Base-by-base conservation (phyloP, 2,888 invertebrate species). In the Synanthedon vespiformis region DNA sequence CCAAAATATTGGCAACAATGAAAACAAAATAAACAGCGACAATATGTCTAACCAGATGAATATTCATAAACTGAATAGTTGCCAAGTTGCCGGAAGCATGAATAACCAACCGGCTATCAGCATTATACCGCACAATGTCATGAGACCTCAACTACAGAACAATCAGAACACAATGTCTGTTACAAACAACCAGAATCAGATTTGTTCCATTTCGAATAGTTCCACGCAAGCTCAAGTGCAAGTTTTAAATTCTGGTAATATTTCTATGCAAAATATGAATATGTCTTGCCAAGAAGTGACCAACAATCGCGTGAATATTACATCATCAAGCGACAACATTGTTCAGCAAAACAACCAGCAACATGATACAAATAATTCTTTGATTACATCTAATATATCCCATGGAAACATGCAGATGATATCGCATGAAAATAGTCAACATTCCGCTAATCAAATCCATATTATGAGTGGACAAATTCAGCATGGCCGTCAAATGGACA, bases 401-500 rank as follows among this genome's bases (percentile, higher is more conserved):
- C 86, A 85, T 62, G 75, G 78, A 14, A 82, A 78, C 54, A 79
- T 86, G 72, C 79, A 78, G 64, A 78, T 85, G 59, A 77, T 86
- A 61, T 72, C 80, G 4, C 83, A 85, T 57, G 82, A 84, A 22
- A 78, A 70, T 57, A 73, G 67, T 54, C 83, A 79, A 55, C 62
- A 72, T 50, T 63, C 77, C 11, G 60, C 81, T 2, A 87, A 86
- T 59, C 86, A 87, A 61, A 88, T 88, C 54, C 87, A 87, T 57
- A 86, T 88, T 53, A 78, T 84, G 80, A 87, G 82, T 65, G 86
- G 87, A 27, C 87, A 87, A 67, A 86, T 87, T 50, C 85, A 86
- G 57, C 84, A 87, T 55, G 77, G 78, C 61, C 72, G 85, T 34
- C 77, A 77, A 65, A 62, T 76, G 48, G 77, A 88, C 51, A 76